Conservation (phyloP, 2,888 invertebrate genomes). For the Chrysina gloriosa region DNA sequence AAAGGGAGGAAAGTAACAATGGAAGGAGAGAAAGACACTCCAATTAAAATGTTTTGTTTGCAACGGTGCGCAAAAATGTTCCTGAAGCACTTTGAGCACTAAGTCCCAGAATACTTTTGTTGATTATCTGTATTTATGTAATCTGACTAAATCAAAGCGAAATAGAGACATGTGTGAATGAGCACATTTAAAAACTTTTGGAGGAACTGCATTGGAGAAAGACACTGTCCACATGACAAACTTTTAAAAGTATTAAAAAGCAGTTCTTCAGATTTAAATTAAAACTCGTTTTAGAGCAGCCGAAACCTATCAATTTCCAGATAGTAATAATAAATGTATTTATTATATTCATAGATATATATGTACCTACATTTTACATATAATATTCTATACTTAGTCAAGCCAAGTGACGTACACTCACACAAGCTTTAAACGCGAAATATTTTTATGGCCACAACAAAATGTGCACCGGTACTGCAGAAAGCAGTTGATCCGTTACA, state of each 20-base stretch:
- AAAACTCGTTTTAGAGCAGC: too few relatives aligned
- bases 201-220: too few relatives aligned
- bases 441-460: constrained; percentile 9
- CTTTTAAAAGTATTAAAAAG: too few relatives aligned
- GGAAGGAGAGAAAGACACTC: constrained; percentile 13
- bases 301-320: too few relatives aligned
- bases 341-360: not conserved
- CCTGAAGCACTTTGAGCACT: not conserved
- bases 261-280: too few relatives aligned
- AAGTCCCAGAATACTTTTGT: not conserved
- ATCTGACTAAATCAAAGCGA: not conserved
- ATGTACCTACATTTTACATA: not conserved
- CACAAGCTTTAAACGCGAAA: not conserved
- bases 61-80: not conserved
- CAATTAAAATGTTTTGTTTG: constrained; percentile 36
- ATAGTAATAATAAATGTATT: not conserved
- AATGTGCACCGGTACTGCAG: not conserved
- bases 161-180: not conserved
- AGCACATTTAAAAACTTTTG: too few relatives aligned
- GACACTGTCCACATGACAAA: too few relatives aligned
- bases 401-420: not conserved
- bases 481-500: not conserved
- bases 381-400: not conserved
- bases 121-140: constrained; percentile 8
- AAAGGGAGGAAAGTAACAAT: constrained; percentile 24